Evolutionary conservation across 2,888 invertebrate species (phyloP).

Genomic region (Vanessa cardui): DNA sequence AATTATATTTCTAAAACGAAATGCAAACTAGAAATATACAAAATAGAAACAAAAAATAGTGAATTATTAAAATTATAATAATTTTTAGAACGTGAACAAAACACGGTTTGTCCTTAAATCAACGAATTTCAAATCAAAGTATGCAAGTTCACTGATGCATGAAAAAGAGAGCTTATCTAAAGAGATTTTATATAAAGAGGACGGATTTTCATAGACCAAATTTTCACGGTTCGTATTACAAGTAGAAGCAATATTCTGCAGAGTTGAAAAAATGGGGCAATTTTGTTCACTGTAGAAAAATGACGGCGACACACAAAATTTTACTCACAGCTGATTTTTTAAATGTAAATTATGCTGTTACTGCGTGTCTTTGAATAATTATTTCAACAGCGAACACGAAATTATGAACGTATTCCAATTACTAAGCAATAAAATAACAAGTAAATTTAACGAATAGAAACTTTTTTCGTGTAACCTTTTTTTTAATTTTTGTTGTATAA

Average conservation of each 20-base stretch:
- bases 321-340: neutral
- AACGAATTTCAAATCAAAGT: constrained; percentile 1
- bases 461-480: too few species aligned
- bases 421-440: too few species aligned
- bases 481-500: too few species aligned
- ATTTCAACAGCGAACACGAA: neutral
- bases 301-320: constrained; percentile 1
- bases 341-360: neutral
- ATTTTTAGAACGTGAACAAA: neutral
- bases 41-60: too few species aligned
- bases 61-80: too few species aligned
- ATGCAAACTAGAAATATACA: too few species aligned
- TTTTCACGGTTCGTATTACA: constrained; percentile 20
- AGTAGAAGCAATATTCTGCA: constrained; percentile 23
- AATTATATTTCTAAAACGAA: too few species aligned
- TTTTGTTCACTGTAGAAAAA: constrained; percentile 12
- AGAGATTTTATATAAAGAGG: constrained; percentile 23
- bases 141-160: constrained; percentile 23
- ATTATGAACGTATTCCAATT: too few species aligned
- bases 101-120: neutral
- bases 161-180: constrained; percentile 23
- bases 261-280: constrained; percentile 14
- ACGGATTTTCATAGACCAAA: constrained; percentile 22
- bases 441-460: too few species aligned
- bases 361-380: neutral